Base-by-base conservation (phyloP, 92 coral and sea anemone species). In the Bergia puertoricense region DNA sequence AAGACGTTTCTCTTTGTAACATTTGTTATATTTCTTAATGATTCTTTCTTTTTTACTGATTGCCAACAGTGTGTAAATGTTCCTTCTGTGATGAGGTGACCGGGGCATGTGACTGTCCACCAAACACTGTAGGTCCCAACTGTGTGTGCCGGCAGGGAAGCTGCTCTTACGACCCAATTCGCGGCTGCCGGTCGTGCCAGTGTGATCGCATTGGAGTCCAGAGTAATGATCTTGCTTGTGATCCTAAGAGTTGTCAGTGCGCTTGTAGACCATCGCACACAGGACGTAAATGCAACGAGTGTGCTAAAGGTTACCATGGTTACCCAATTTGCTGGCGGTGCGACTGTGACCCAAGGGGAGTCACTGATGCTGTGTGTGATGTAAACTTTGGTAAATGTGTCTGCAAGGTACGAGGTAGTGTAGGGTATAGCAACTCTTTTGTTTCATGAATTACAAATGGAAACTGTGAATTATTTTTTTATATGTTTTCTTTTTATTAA, bases 21-120 rank as follows among this genome's bases (percentile, higher is more conserved):
- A 16, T 41, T 81, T 51, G 15, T 81, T 38, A 13, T 22, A 57
- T 8, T 40, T 44, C 39, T 39, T 16, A 4, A 6, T 66, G 39
- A 8, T 41, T 10, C 5, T 69, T 18, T 18, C 82, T 8, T 72
- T 45, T 16, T 23, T 30, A 30, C 74, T 74, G 41, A 45, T 22
- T 30, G 30, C 57, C 77, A 88, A 65, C 82, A 97, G 99, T 93
- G 87, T 97, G 99, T 89, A 91, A 91, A 72, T 97, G 99, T 86
- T 94, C 94, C 38, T 94, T 92, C 93, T 97, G 99, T 74, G 89
- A 97, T 86, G 98, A 94, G 77, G 83, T 85, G 43, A 95, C 96
- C 44, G 99, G 99, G 40, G 91, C 92, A 5, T 97, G 99, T 56
- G 94, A 93, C 86, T 97, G 99, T 37, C 99, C 99, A 22, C 81